Evolutionary conservation across 2,888 invertebrate genomes (phyloP), one percentile per base, ranked within the genome.

Genomic region (Himalopsyche kuldschensis): DNA sequence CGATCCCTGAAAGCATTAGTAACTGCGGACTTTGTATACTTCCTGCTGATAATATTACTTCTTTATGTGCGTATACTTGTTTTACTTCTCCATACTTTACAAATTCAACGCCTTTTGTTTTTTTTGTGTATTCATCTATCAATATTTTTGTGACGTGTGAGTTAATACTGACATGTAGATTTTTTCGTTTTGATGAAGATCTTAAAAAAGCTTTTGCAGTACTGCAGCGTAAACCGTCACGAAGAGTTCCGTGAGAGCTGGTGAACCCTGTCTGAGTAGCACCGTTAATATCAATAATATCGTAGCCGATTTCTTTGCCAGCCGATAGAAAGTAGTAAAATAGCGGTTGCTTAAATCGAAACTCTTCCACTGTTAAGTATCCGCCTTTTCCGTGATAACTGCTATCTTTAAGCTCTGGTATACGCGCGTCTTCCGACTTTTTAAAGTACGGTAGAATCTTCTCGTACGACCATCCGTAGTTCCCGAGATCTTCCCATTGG

Each of bases 31-130:
- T 94, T 88, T 96, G 95, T 86, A 98, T 92, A 0, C 97, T 90
- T 1, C 98, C 99, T 0, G 97, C 97, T 24, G 97, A 95, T 55
- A 99, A 89, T 85, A 99, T 95, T 0, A 98, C 94, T 90, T 98
- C 98, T 87, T 93, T 94, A 10, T 91, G 92, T 0, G 95, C 95
- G 85, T 90, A 91, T 0, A 95, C 92, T n/a, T 91, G 91, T 82
- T 90, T 90, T 10, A 90, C 91, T 35, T 87, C 87, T 3, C 87
- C 87, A 4, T 90, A 88, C 87, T 94, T 94, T n/a, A 90, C 92
- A 87, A 95, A 95, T 84, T 91, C 89, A 0, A 96, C 95, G 0
- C 95, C 96, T 63, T 93, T 92, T 0, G 95, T 96, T 48, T 90
- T 90, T 87, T 93, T 94, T 0, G 92, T 89, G 27, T 92, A 89